phyloP scores from a whole-genome alignment of 2,888 invertebrate species.

The Eucriotettix oculatus region DNA sequence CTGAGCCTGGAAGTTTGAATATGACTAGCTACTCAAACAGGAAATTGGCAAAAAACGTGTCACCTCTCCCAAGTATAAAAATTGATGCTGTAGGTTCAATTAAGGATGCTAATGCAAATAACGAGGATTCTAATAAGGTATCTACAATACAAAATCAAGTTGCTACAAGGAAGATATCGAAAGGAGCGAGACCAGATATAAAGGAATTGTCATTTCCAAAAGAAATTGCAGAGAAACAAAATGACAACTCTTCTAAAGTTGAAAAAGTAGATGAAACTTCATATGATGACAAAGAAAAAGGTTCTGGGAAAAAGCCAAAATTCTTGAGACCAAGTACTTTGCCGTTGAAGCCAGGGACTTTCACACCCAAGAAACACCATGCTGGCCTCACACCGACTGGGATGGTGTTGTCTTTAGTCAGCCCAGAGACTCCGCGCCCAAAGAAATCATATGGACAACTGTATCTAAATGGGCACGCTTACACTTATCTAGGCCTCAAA shows the following conservation, averaged over 20 bases:
- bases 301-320: slow-evolving; percentile 26
- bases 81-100: no score
- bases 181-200: not conserved
- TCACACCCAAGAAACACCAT: slow-evolving; percentile 63
- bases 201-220: not conserved
- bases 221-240: not conserved
- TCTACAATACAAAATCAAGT: no score
- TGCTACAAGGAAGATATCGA: not conserved
- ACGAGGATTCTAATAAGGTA: no score
- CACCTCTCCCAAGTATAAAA: no score
- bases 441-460: slow-evolving; percentile 80
- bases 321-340: slow-evolving; percentile 69
- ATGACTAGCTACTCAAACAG: no score
- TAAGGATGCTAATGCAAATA: no score
- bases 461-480: slow-evolving; percentile 78
- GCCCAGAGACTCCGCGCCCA: slow-evolving; percentile 80
- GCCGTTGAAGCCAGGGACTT: slow-evolving; percentile 69
- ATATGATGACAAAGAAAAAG: no score
- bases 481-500: slow-evolving; percentile 79
- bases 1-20: no score
- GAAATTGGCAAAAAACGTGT: no score
- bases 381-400: slow-evolving; percentile 54
- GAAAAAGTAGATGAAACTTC: no score
- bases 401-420: slow-evolving; percentile 59
- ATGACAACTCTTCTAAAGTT: not conserved